Evolutionary conservation across 2,797 vertebrate species (phyloP).

Genomic region (Dermochelys coriacea): DNA sequence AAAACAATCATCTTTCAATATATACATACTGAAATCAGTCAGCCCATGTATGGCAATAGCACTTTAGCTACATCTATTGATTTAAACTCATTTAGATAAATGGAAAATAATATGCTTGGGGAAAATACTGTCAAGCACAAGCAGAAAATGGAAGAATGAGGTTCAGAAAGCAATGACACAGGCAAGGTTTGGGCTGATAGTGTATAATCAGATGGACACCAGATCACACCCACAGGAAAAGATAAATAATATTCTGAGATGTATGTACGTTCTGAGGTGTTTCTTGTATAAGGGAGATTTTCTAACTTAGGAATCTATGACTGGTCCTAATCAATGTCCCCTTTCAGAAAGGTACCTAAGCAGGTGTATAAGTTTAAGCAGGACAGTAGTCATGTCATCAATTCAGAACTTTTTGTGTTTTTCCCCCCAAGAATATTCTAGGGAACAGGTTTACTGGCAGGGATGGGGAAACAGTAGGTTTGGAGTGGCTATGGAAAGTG

Average conservation of each 20-base stretch:
- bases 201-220: fast-evolving
- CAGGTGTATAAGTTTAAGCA: fast-evolving
- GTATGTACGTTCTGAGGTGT: not conserved
- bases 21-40: not conserved
- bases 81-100: constrained; percentile 59
- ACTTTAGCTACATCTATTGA: constrained; percentile 40
- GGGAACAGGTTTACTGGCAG: not conserved
- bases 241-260: not conserved
- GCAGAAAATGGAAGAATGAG: constrained; percentile 41
- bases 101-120: constrained; percentile 68
- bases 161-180: not conserved
- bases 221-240: not conserved
- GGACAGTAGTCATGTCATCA: not conserved
- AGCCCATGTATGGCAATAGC: not conserved
- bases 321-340: not conserved
- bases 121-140: constrained; percentile 59
- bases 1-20: not conserved
- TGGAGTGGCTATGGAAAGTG: not conserved
- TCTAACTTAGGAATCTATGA: not conserved
- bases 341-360: not conserved
- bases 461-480: not conserved
- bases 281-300: fast-evolving
- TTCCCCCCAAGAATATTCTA: not conserved
- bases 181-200: not conserved
- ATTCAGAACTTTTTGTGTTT: not conserved